Conservation (phyloP, 2,113 vertebrate genomes). For the Platichthys stellatus region DNA sequence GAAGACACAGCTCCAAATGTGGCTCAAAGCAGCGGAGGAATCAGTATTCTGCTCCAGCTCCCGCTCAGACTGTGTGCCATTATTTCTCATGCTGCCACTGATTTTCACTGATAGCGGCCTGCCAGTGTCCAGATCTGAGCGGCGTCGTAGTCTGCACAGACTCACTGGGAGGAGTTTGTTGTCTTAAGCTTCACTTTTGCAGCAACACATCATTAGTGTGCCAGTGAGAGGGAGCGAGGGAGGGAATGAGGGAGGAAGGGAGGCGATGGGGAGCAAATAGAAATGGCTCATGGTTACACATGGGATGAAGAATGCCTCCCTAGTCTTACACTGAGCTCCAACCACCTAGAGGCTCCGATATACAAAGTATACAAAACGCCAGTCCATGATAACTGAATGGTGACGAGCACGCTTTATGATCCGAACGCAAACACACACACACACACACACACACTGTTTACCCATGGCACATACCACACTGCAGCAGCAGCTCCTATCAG, state of each 20-base stretch:
- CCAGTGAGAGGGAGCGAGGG: conserved; percentile 21
- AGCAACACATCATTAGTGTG: conserved; percentile 73
- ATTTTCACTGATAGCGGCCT: conserved; percentile 44
- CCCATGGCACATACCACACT: conserved; percentile 57
- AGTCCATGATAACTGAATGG: conserved; percentile 41
- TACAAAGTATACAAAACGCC: conserved; percentile 33
- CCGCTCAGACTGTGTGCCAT: conserved; percentile 27
- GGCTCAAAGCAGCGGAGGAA: conserved; percentile 28
- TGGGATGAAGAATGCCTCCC: conserved; percentile 31
- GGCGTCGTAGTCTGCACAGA: conserved; percentile 44
- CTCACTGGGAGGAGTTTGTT: conserved; percentile 75
- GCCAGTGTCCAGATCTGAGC: conserved; percentile 52
- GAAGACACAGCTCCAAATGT: conserved; percentile 22
- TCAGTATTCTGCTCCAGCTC: conserved; percentile 35
- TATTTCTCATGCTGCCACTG: conserved; percentile 56
- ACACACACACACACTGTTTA: conserved; percentile 47
- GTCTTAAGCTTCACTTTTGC: conserved; percentile 63
- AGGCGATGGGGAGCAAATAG: conserved; percentile 31
- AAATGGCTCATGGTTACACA: conserved; percentile 39
- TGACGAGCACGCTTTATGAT: conserved; percentile 21
- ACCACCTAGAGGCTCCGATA: conserved; percentile 19
- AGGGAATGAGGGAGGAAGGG: background rate
- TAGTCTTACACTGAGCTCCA: conserved; percentile 26
- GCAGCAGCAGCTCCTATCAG: conserved; percentile 66
- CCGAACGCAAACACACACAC: conserved; percentile 6